Conservation (phyloP, 2,888 invertebrate species). For the Strigamia transsilvanica region DNA sequence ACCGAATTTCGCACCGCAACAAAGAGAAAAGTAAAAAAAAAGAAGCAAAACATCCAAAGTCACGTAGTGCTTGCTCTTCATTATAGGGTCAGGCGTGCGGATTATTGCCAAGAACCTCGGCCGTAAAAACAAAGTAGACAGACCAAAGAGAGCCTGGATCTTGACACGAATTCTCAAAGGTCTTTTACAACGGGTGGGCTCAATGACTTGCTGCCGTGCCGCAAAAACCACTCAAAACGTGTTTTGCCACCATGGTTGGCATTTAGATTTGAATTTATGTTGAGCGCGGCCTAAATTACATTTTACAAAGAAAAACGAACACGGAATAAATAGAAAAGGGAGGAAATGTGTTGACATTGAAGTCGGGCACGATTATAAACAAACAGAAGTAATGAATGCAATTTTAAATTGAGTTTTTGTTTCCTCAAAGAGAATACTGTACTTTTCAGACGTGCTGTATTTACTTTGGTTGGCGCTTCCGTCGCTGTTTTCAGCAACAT, state of each 20-base stretch:
- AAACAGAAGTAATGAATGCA: neutral
- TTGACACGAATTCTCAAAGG: neutral
- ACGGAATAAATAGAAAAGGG: neutral
- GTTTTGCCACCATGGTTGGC: neutral
- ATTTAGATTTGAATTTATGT: neutral
- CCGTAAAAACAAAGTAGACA: slow-evolving; percentile 1
- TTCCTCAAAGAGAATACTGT: too few species aligned
- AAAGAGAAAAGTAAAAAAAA: neutral
- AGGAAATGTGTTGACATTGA: too few species aligned
- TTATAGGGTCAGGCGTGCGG: slow-evolving; percentile 20
- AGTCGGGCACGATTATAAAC: too few species aligned
- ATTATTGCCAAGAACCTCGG: slow-evolving; percentile 20
- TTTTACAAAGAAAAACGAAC: neutral
- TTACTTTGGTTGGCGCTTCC: neutral
- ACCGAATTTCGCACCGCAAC: neutral
- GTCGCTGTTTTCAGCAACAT: neutral
- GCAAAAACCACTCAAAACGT: neutral
- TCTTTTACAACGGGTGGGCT: neutral
- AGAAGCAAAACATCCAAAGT: neutral
- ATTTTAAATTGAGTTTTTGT: neutral
- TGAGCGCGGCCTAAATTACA: too few species aligned
- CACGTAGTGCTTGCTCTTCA: slow-evolving; percentile 20
- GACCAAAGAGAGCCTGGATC: neutral
- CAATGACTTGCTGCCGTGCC: neutral
- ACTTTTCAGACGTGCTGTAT: too few species aligned